A percentile compares a stretch with the other conserved stretches of the same genome.
These are phyloP conservation scores for Gymnothorax reevesii DNA, from an alignment of 2,797 vertebrate species.

Conservation along the genomic window DNA sequence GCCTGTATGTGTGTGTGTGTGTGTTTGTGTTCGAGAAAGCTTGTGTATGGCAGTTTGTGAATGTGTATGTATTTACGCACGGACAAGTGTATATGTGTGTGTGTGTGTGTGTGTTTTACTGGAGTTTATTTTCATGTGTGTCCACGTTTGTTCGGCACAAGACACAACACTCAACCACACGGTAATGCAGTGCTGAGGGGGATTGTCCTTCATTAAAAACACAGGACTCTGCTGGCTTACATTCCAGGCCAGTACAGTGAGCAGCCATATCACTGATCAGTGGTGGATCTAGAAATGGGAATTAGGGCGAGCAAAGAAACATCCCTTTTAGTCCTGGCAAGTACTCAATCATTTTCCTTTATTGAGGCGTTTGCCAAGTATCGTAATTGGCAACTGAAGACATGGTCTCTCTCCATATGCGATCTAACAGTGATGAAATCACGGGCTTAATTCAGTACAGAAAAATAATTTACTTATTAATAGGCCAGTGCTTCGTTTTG, in stretches of 20 bases:
- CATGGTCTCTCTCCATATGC: too few relatives aligned
- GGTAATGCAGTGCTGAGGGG: neutral
- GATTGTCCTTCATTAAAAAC: neutral
- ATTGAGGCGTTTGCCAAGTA: too few relatives aligned
- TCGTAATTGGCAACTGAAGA: too few relatives aligned
- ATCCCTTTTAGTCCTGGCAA: too few relatives aligned
- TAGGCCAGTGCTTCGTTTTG: too few relatives aligned
- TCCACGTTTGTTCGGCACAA: neutral
- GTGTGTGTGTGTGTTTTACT: neutral
- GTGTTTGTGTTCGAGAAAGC: neutral
- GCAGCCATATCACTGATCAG: neutral
- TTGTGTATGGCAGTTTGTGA: too few relatives aligned
- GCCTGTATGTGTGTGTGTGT: neutral
- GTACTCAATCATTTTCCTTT: too few relatives aligned
- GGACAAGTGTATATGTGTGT: neutral
- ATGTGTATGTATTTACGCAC: neutral
- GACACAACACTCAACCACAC: neutral
- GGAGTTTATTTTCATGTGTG: neutral
- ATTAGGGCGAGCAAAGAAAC: too few relatives aligned
- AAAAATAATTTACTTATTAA: too few relatives aligned
- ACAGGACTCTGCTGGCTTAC: neutral
- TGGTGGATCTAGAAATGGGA: too few relatives aligned
- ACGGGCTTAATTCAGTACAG: too few relatives aligned
- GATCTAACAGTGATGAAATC: too few relatives aligned
- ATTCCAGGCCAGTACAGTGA: neutral